Conservation (phyloP, 2,888 invertebrate species). For the Plebejus argus region DNA sequence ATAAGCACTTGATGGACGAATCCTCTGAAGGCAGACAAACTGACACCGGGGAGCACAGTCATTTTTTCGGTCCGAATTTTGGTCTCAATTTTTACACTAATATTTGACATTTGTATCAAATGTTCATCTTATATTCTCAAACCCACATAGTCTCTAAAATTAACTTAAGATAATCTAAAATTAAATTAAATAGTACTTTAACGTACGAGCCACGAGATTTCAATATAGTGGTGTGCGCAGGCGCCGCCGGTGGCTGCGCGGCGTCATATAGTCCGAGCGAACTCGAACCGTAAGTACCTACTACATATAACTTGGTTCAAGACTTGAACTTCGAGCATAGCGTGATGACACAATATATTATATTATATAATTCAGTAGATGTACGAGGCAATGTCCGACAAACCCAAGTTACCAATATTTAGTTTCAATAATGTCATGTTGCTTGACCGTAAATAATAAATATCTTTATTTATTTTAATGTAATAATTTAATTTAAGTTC, state of each 20-base stretch:
- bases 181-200: background rate
- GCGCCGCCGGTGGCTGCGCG: background rate
- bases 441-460: too few species aligned
- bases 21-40: conserved; percentile 3
- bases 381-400: background rate
- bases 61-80: background rate
- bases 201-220: background rate
- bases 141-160: background rate
- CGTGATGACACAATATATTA: background rate
- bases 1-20: conserved; percentile 16
- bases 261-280: conserved; percentile 5
- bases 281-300: background rate
- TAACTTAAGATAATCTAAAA: background rate
- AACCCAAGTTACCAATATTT: background rate
- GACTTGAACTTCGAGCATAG: background rate
- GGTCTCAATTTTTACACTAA: background rate
- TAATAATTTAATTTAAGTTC: too few species aligned
- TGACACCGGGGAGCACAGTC: conserved; percentile 1
- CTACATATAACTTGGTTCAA: background rate
- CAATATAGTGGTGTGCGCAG: background rate
- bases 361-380: background rate
- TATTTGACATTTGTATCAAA: conserved; percentile 11
- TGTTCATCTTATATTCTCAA: background rate
- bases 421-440: background rate
- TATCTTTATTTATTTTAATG: too few species aligned